These are phyloP conservation scores for Heterodera schachtii DNA, from an alignment of 1,140 invertebrate species.

Conservation along the genomic window DNA sequence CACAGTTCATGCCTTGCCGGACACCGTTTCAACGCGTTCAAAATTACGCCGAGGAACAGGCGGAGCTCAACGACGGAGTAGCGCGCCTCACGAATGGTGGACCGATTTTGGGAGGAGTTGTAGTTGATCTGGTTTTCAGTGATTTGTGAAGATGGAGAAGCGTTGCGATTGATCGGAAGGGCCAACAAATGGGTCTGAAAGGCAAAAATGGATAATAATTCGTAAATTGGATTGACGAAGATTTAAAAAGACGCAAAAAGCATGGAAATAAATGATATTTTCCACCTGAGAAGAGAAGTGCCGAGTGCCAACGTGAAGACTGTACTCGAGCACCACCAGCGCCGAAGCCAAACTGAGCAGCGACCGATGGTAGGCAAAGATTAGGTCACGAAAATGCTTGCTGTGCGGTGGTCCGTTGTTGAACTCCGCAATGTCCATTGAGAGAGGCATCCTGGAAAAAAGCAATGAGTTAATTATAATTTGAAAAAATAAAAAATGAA, in stretches of 20 bases:
- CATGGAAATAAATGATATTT: background rate
- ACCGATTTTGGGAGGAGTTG: constrained; percentile 60
- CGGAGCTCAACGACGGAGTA: constrained; percentile 73
- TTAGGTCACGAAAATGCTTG: constrained; percentile 62
- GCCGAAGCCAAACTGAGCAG: constrained; percentile 76
- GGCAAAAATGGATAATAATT: too few relatives aligned
- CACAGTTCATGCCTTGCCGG: constrained; percentile 71
- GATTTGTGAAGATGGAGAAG: constrained; percentile 6
- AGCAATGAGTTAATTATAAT: too few relatives aligned
- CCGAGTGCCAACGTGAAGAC: constrained; percentile 66
- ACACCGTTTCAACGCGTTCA: constrained; percentile 75
- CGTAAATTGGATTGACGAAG: too few relatives aligned
- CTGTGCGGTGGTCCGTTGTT: constrained; percentile 71
- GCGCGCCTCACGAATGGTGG: constrained; percentile 54
- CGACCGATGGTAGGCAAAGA: constrained; percentile 75
- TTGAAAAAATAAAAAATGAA: too few relatives aligned
- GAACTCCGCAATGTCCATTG: constrained; percentile 81
- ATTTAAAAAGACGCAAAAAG: background rate
- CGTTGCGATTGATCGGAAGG: constrained; percentile 6
- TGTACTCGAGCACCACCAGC: constrained; percentile 79
- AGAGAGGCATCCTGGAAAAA: constrained; percentile 71
- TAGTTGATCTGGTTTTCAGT: constrained; percentile 55
- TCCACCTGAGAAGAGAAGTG: constrained; percentile 33
- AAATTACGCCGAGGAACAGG: constrained; percentile 81
- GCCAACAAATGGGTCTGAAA: background rate